Evolutionary conservation across 2,888 invertebrate species (phyloP), one percentile per base, ranked within the genome.

Genomic region (Folsomia candida): DNA sequence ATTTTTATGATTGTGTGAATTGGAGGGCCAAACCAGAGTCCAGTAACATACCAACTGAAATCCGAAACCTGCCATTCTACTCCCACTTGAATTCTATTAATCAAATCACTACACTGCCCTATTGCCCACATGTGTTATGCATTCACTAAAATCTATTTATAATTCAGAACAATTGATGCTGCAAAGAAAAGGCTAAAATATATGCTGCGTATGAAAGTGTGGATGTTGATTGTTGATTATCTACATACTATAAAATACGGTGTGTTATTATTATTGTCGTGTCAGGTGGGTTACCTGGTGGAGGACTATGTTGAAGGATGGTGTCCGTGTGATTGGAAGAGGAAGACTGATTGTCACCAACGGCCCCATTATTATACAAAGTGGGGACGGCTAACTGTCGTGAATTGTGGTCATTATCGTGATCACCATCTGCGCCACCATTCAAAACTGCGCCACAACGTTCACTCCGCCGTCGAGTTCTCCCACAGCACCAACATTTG

Each of bases 401-500:
- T 25, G 6, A 2, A 4, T 25, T 11, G 2, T 51, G 51, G 28
- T 65, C 25, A 18, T 54, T 27, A 4, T 65, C 65, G 28, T 65
- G 26, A 18, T 54, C 54, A 4, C 54, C 65, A 22, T 51, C 65
- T 11, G 6, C 51, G 2, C 27, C 57, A 51, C 26, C 25, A 65
- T 65, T 65, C 54, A 65, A 26, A 65, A 54, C 54, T 25, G 54
- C 54, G 2, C 51, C 11, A 28, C 22, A 11, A 9, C 65, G 20
- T 25, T 51, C 51, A 54, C 26, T 65, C 18, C 28, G 65, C 27
- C 65, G 51, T 27, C 65, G 51, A 25, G 54, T 25, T 54, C 57
- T 29, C 9, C 65, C 69, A 60, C 72, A 72, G 72, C 72, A 72
- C 51, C 72, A 72, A 67, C 69, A 69, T 51, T 72, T 72, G 4